Evolutionary conservation across 53 echinoderm and acorn worm genomes (phyloP).

Genomic region (Holothuria scabra): DNA sequence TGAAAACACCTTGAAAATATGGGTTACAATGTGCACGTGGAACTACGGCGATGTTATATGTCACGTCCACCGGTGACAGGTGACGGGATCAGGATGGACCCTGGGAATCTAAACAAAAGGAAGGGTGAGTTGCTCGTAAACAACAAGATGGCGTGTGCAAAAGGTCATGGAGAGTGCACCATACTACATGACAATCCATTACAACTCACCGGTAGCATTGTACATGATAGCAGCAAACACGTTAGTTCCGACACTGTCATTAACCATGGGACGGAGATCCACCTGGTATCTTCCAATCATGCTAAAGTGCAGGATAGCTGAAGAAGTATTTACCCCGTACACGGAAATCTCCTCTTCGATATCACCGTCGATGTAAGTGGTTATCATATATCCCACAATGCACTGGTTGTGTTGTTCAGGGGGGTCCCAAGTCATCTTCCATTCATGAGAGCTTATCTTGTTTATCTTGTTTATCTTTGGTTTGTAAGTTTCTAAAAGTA

Average conservation of each 20-base stretch:
- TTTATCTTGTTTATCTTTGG: neutral
- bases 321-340: neutral
- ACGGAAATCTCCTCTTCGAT: neutral
- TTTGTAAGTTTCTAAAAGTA: conserved; percentile 27
- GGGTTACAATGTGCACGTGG: too few relatives aligned
- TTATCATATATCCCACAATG: conserved; percentile 24
- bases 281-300: conserved; percentile 19
- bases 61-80: too few relatives aligned
- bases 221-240: neutral
- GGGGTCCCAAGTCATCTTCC: conserved; percentile 15
- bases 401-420: conserved; percentile 17
- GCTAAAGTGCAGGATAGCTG: neutral
- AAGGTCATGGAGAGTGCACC: too few relatives aligned
- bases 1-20: too few relatives aligned
- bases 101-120: too few relatives aligned
- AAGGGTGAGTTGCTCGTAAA: too few relatives aligned
- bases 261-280: neutral
- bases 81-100: too few relatives aligned
- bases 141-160: too few relatives aligned
- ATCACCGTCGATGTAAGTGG: neutral
- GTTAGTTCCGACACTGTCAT: neutral
- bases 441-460: neutral
- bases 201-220: neutral
- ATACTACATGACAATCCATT: too few relatives aligned
- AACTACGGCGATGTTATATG: too few relatives aligned